Evolutionary conservation across 2,113 vertebrate genomes (phyloP).

Genomic region (Caranx melampygus): DNA sequence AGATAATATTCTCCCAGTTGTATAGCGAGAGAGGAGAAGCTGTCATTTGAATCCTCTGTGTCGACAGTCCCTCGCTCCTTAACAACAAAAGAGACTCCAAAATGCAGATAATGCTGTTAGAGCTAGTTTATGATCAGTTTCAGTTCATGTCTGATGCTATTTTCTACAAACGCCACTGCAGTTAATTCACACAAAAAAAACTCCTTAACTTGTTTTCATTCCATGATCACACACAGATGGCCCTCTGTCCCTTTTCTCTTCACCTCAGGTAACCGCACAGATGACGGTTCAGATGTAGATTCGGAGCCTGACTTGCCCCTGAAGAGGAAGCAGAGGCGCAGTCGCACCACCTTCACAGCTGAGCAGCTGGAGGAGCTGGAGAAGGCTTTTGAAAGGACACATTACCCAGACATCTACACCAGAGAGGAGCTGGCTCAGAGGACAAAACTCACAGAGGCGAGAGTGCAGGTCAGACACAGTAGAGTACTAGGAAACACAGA

Average conservation of each 20-base stretch:
- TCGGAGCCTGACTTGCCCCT: conserved; percentile 96
- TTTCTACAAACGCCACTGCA: conserved; percentile 24
- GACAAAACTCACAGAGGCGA: conserved; percentile 96
- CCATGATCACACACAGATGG: conserved; percentile 51
- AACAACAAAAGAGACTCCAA: conserved; percentile 58
- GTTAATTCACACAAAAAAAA: conserved; percentile 36
- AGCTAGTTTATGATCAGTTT: conserved; percentile 31
- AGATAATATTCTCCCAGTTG: conserved; percentile 82
- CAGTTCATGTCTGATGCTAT: conserved; percentile 32
- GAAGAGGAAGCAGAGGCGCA: conserved; percentile 97
- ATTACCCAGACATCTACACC: conserved; percentile 99
- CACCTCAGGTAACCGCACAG: conserved; percentile 91
- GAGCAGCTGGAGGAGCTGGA: conserved; percentile 99
- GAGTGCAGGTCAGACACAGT: conserved; percentile 90
- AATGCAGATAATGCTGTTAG: conserved; percentile 56
- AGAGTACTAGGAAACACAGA: neutral
- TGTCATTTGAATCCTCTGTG: conserved; percentile 73
- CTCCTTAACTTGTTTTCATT: conserved; percentile 27
- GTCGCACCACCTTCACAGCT: conserved; percentile 96
- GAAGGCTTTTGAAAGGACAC: conserved; percentile 98
- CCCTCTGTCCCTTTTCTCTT: conserved; percentile 33
- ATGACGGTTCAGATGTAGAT: conserved; percentile 95
- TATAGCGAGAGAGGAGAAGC: conserved; percentile 67
- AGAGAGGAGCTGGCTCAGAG: conserved; percentile 97
- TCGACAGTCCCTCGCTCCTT: conserved; percentile 49